phyloP scores from a whole-genome alignment of 1,140 invertebrate genomes.

The Calycopis cecrops region DNA sequence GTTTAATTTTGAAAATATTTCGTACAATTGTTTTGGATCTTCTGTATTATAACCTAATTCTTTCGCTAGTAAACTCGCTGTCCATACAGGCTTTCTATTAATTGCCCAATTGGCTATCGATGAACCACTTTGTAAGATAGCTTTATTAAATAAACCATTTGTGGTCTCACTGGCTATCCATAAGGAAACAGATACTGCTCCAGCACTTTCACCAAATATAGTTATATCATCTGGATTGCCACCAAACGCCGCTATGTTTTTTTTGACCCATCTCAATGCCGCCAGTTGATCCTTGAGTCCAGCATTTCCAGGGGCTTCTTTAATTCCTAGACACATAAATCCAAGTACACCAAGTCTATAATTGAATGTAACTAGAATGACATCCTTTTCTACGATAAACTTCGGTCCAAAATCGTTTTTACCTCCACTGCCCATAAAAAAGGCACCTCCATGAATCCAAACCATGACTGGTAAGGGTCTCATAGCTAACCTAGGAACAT shows the following conservation, averaged over 20 bases:
- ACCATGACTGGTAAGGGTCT: conserved; percentile 77
- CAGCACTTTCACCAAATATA: conserved; percentile 66
- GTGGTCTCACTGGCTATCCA: conserved; percentile 51
- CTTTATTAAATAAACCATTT: conserved; percentile 54
- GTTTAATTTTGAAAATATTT: conserved; percentile 17
- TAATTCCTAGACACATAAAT: conserved; percentile 78
- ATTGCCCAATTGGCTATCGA: conserved; percentile 55
- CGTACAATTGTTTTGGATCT: conserved; percentile 15
- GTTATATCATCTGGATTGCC: conserved; percentile 70
- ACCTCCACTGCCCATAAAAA: conserved; percentile 74
- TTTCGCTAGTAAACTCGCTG: conserved; percentile 18
- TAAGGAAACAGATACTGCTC: conserved; percentile 52
- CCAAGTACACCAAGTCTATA: conserved; percentile 80
- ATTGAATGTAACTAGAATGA: conserved; percentile 82
- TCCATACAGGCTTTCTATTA: conserved; percentile 13
- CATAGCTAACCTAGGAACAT: conserved; percentile 44
- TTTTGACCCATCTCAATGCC: conserved; percentile 76
- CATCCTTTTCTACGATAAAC: conserved; percentile 78
- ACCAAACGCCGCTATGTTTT: conserved; percentile 74
- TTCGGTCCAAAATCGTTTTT: conserved; percentile 76
- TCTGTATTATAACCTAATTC: conserved; percentile 13
- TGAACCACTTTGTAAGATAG: conserved; percentile 80
- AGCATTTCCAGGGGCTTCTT: conserved; percentile 75
- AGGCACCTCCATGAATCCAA: conserved; percentile 81
- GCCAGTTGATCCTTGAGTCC: conserved; percentile 77